Conservation (phyloP, 2,113 vertebrate genomes). For the Grallaria varia region DNA sequence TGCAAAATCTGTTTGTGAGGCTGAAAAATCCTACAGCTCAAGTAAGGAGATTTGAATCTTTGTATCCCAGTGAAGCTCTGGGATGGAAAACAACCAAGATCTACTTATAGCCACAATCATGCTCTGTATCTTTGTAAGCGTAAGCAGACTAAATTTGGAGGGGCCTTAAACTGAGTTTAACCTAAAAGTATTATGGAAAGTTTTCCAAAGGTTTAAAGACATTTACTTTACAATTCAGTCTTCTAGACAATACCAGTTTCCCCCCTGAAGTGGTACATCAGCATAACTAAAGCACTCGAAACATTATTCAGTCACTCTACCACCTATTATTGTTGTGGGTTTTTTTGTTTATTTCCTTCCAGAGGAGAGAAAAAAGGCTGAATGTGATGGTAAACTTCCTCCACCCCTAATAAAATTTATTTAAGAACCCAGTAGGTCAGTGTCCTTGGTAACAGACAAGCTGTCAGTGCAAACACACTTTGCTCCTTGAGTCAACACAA, state of each 20-base stretch:
- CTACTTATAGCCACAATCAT: not conserved
- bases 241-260: not conserved
- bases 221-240: not conserved
- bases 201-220: not conserved
- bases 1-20: not conserved
- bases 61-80: not conserved
- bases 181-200: not conserved
- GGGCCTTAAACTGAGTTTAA: not conserved
- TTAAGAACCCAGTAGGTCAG: not conserved
- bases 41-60: not conserved
- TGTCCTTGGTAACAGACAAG: not conserved
- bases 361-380: not conserved
- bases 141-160: not conserved
- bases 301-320: not conserved
- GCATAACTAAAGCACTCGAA: not conserved
- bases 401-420: not conserved
- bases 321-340: not conserved
- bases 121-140: not conserved
- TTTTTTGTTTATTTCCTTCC: not conserved
- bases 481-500: not conserved
- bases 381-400: not conserved
- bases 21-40: not conserved
- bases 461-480: not conserved
- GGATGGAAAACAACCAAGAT: not conserved
- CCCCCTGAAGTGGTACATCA: not conserved